Base-by-base conservation (phyloP, 2,888 invertebrate species). In the Scotopteryx bipunctaria region DNA sequence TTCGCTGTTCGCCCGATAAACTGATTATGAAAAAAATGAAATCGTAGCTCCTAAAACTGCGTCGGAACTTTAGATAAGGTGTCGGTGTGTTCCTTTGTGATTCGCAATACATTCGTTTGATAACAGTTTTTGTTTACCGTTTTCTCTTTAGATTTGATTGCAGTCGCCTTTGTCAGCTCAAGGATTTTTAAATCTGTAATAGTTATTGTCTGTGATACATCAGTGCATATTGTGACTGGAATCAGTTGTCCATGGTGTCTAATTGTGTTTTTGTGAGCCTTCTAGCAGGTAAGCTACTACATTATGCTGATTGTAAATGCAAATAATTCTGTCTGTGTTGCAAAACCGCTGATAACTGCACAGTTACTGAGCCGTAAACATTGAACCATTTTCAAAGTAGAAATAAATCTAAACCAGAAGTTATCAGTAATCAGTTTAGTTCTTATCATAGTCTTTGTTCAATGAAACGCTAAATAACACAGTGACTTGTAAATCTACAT, bases 51-150 rank as follows among this genome's bases (percentile, higher is more conserved):
- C 60, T 62, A 61, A 63, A 76, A 76, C 61, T 76, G 71, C 78
- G 78, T 68, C 68, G 71, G 66, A 62, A 66, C 73, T 65, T 64
- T 66, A 71, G 81, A 83, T 83, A 81, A 71, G 78, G 71, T 79
- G 75, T 76, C 78, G 77, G 74, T 79, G 63, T 75, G 73, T 83
- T 84, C 80, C 88, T 87, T 89, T 87, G 87, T 88, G 84, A 81
- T 78, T 71, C 67, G 73, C 69, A 80, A 78, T 81, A 79, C 67
- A 71, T 63, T 68, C 60, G 60, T 44, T 57, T 80, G 86, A 87
- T 89, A 86, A 84, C 75, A 67, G 53, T 64, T 73, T 73, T 80
- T 86, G 83, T 86, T 83, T 86, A 84, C 77, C 72, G 77, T 76
- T 75, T 65, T 64, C 47, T 51, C 59, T 66, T n/a, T n/a, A 27